These are phyloP conservation scores for Operophtera brumata DNA, from an alignment of 2,888 invertebrate genomes.

Conservation along the genomic window DNA sequence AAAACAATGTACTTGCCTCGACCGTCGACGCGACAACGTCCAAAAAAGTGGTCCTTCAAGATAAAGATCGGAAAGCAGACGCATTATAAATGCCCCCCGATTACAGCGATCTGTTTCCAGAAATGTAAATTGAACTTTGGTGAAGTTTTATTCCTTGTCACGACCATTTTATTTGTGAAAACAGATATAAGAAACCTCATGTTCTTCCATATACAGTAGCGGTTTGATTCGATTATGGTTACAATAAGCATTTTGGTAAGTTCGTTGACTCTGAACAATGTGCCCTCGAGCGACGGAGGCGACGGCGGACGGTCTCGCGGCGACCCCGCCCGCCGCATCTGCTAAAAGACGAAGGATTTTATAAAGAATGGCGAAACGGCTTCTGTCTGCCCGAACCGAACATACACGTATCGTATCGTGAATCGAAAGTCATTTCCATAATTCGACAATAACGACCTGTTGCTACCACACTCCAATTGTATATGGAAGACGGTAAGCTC, in stretches of 20 bases:
- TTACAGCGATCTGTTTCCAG: slow-evolving; percentile 38
- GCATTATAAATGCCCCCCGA: slow-evolving; percentile 22
- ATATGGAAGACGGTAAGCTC: slow-evolving; percentile 10
- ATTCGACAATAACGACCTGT: slow-evolving; percentile 31
- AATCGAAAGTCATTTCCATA: slow-evolving; percentile 27
- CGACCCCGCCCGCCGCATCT: slow-evolving; percentile 64
- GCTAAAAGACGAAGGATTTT: slow-evolving; percentile 64
- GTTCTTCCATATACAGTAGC: slow-evolving; percentile 70
- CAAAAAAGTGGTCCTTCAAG: slow-evolving; percentile 16
- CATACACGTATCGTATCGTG: slow-evolving; percentile 18
- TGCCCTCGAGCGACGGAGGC: slow-evolving; percentile 55
- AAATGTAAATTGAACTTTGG: slow-evolving; percentile 35
- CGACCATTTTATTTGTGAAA: slow-evolving; percentile 58
- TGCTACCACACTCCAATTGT: slow-evolving; percentile 25
- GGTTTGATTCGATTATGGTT: slow-evolving; percentile 75
- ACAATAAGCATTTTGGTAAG: slow-evolving; percentile 78
- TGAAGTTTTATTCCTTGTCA: slow-evolving; percentile 46
- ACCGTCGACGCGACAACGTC: neutral
- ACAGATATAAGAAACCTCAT: slow-evolving; percentile 60
- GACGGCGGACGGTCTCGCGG: slow-evolving; percentile 37
- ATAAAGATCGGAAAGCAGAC: slow-evolving; percentile 12
- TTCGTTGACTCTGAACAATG: slow-evolving; percentile 77
- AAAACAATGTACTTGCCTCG: slow-evolving; percentile 2
- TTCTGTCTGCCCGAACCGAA: slow-evolving; percentile 33
- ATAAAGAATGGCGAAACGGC: slow-evolving; percentile 56